Base-by-base conservation (phyloP, 2,888 invertebrate genomes). In the Drosophila flavopinicola region DNA sequence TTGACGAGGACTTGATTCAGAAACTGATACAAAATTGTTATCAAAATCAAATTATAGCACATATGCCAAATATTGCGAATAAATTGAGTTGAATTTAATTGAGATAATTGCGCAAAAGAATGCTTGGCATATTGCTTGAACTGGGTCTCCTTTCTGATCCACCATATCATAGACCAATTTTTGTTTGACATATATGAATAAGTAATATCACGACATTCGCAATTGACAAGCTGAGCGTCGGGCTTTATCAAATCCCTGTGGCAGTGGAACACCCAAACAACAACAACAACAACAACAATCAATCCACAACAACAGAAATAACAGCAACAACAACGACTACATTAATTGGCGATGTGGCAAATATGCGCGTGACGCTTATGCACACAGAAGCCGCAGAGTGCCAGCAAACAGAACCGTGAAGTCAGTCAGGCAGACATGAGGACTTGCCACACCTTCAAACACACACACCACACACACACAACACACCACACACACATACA, bases 341-440 rank as follows among this genome's bases (percentile, higher is more conserved):
- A 82, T 85, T 71, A 69, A 76, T 74, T 74, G 64, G 67, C 68
- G 61, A 53, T 76, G 76, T 78, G 79, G 74, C 76, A 72, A 82
- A 71, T 74, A 61, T 68, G 68, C 60, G 51, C 35, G 33, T 51
- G 65, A 68, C 59, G 59, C 45, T 51, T 53, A 66, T 65, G 47
- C 66, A 58, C 72, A 25, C 52, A 47, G 29, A 54, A 17, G 52
- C 53, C 56, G 44, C 56, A 69, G 38, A 57, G 42, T 37, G 53
- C 29, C 63, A 53, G 52, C 54, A 25, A 58, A 64, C 65, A 66
- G 69, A 73, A 75, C 65, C 75, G 59, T 64, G 57, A 73, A 78
- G 75, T 75, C 78, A 70, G 58, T 38, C 51, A 70, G 61, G 30
- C 60, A 53, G 52, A 56, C 59, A 51, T 59, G 65, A 65, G 58